Percentiles rank a stretch among this genome's conserved stretches.
Conservation (phyloP, 2,113 vertebrate species). For the Corapipo altera region DNA sequence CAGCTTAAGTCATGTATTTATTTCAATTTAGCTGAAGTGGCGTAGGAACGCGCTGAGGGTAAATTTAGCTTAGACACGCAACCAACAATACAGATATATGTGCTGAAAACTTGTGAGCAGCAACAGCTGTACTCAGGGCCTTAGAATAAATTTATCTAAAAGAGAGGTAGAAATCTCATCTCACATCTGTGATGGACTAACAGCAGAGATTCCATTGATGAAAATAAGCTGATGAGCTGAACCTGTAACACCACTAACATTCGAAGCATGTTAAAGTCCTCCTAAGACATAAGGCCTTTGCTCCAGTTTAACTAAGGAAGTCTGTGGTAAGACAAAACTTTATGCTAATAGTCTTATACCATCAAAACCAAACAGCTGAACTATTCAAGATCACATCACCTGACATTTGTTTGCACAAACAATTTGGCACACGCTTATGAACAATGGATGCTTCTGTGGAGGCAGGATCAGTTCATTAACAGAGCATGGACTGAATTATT, state of each 20-base stretch:
- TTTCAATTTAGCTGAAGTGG: conserved; percentile 2
- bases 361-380: background rate
- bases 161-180: background rate
- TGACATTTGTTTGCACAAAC: conserved; percentile 18
- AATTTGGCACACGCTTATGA: background rate
- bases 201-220: background rate
- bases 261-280: background rate
- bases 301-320: background rate
- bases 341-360: background rate
- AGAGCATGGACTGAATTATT: conserved; percentile 27
- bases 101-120: background rate
- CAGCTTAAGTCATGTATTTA: background rate
- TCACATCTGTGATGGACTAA: background rate
- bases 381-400: background rate
- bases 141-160: background rate
- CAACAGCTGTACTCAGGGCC: background rate
- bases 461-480: conserved; percentile 25
- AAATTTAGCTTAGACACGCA: background rate
- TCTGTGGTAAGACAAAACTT: background rate
- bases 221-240: background rate
- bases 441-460: background rate
- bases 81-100: background rate
- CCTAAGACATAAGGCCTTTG: background rate
- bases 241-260: background rate
- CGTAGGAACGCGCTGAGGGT: background rate